Percentiles rank a stretch among this genome's conserved stretches.
Evolutionary conservation across 1,140 invertebrate species (phyloP).

Genomic region (Bombus ignitus): DNA sequence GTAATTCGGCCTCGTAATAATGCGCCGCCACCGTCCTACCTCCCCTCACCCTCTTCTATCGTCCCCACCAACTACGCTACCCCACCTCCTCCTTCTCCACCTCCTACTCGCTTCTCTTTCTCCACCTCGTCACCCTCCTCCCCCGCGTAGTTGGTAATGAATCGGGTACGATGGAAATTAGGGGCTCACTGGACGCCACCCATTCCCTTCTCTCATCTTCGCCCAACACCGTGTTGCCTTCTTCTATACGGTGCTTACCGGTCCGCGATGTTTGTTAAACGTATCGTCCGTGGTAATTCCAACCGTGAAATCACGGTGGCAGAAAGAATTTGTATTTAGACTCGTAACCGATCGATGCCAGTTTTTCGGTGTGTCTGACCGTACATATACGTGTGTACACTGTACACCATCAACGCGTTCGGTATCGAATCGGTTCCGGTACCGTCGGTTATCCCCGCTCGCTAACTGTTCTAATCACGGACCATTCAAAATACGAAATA

Average conservation of each 20-base stretch:
- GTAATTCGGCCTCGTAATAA: conserved; percentile 82
- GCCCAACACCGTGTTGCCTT: conserved; percentile 34
- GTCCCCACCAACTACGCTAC: background rate
- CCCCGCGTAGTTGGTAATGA: conserved; percentile 62
- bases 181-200: conserved; percentile 66
- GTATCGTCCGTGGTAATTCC: conserved; percentile 43
- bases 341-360: conserved; percentile 27
- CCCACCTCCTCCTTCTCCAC: conserved; percentile 1
- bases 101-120: conserved; percentile 49
- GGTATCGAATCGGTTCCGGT: conserved; percentile 42
- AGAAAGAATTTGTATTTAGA: conserved; percentile 47
- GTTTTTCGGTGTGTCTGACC: conserved; percentile 22
- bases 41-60: conserved; percentile 5
- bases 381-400: background rate
- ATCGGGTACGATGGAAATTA: conserved; percentile 71
- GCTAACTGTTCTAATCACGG: conserved; percentile 45
- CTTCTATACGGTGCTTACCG: conserved; percentile 18
- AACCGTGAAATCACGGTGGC: conserved; percentile 37
- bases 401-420: background rate
- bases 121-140: conserved; percentile 60
- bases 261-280: conserved; percentile 64
- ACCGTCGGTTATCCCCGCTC: background rate
- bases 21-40: conserved; percentile 71
- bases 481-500: conserved; percentile 51
- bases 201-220: conserved; percentile 42